Conservation (phyloP, 2,797 vertebrate species). For the Enteromius thamalakanensis region DNA sequence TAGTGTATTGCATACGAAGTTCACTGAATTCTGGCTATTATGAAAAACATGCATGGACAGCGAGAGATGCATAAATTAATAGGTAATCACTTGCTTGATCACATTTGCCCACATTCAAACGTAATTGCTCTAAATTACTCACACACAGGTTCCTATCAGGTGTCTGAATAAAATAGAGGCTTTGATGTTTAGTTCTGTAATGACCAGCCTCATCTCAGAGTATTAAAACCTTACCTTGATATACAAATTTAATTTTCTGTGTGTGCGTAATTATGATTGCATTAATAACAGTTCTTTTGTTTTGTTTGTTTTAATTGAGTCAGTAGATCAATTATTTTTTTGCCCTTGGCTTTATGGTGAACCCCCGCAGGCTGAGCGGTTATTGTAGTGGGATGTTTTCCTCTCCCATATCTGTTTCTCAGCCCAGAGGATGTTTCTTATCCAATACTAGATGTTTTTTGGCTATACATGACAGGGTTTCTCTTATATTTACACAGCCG, state of each 20-base stretch:
- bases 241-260: neutral
- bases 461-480: slow-evolving; percentile 46
- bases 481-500: slow-evolving; percentile 34
- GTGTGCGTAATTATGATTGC: slow-evolving; percentile 9
- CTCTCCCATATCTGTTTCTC: slow-evolving; percentile 18
- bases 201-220: neutral
- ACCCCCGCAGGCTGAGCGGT: neutral
- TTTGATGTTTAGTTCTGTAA: neutral
- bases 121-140: neutral
- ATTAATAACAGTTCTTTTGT: neutral
- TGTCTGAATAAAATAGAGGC: neutral
- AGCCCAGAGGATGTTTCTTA: slow-evolving; percentile 32
- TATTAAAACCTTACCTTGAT: neutral
- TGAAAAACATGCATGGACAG: neutral
- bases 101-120: neutral
- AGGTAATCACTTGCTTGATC: neutral
- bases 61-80: neutral
- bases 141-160: neutral
- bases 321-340: slow-evolving; percentile 4
- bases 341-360: neutral
- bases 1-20: neutral
- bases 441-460: slow-evolving; percentile 50
- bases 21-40: neutral
- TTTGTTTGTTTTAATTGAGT: slow-evolving; percentile 18
- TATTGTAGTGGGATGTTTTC: slow-evolving; percentile 41